Conservation (phyloP, 1,140 invertebrate genomes). For the Solenopsis fugax region DNA sequence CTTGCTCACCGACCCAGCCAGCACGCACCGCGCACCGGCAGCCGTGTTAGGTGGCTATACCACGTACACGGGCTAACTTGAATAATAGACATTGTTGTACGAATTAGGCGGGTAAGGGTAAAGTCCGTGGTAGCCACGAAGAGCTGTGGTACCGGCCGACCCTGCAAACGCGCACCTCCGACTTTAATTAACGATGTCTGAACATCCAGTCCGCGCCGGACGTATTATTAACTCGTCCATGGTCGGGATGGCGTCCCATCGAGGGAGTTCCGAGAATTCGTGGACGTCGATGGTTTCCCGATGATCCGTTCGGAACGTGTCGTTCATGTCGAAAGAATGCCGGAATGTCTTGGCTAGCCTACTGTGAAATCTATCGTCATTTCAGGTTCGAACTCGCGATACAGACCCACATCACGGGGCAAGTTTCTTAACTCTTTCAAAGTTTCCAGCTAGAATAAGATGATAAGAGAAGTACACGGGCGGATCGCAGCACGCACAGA, state of each 20-base stretch:
- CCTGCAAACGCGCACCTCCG: constrained; percentile 56
- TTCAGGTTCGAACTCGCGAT: background rate
- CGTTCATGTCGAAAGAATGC: constrained; percentile 17
- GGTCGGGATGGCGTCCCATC: constrained; percentile 41
- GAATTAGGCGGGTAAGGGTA: constrained; percentile 74
- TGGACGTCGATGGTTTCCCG: constrained; percentile 54
- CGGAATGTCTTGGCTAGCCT: background rate
- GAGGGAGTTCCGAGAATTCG: constrained; percentile 65
- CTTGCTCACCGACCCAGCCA: constrained; percentile 56
- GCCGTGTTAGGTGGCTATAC: constrained; percentile 64
- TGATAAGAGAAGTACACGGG: constrained; percentile 2
- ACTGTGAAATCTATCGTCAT: background rate
- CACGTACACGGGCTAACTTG: constrained; percentile 71
- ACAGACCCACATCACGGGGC: background rate
- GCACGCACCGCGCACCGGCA: constrained; percentile 58
- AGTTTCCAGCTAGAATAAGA: background rate
- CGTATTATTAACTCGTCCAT: constrained; percentile 76
- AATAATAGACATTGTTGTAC: constrained; percentile 81
- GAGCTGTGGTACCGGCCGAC: constrained; percentile 35
- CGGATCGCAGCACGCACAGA: background rate
- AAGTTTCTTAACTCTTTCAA: background rate
- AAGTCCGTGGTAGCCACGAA: constrained; percentile 61
- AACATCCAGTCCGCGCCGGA: constrained; percentile 68
- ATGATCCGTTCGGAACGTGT: constrained; percentile 18
- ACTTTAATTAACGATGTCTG: constrained; percentile 78